Conservation (phyloP, 2,113 vertebrate genomes). For the Suncus etruscus region DNA sequence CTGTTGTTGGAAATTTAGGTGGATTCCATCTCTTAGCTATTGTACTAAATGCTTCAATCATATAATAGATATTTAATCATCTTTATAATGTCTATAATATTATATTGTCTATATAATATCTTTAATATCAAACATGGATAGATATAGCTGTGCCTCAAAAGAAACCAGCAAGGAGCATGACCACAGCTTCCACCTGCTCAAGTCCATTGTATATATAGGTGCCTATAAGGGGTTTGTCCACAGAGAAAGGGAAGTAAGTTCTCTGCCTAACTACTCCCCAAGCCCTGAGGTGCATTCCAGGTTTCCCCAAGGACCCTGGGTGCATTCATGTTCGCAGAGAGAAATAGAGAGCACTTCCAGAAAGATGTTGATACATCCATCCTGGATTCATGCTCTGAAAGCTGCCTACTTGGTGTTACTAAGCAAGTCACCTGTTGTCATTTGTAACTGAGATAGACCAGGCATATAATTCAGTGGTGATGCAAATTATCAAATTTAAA, state of each 20-base stretch:
- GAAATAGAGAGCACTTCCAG: background rate
- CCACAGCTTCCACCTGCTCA: background rate
- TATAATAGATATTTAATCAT: too few species aligned
- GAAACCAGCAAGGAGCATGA: too few species aligned
- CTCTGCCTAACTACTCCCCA: background rate
- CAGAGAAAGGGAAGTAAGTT: background rate
- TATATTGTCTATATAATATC: too few species aligned
- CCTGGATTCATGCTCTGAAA: background rate
- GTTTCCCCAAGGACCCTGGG: too few species aligned
- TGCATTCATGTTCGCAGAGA: background rate
- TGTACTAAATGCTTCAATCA: too few species aligned
- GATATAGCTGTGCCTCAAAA: too few species aligned
- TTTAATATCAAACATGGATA: too few species aligned
- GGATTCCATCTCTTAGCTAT: too few species aligned
- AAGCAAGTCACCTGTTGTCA: background rate
- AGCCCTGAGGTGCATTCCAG: background rate
- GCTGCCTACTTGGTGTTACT: background rate
- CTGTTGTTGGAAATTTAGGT: too few species aligned
- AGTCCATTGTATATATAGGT: background rate
- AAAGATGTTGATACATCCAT: background rate
- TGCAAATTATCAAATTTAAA: background rate
- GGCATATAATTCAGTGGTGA: background rate
- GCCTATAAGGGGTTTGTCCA: background rate
- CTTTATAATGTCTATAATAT: too few species aligned
- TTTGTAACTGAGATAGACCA: background rate